Evolutionary conservation across 2,113 vertebrate species (phyloP), one percentile per base, ranked within the genome.

Genomic region (Pampusana beccarii): DNA sequence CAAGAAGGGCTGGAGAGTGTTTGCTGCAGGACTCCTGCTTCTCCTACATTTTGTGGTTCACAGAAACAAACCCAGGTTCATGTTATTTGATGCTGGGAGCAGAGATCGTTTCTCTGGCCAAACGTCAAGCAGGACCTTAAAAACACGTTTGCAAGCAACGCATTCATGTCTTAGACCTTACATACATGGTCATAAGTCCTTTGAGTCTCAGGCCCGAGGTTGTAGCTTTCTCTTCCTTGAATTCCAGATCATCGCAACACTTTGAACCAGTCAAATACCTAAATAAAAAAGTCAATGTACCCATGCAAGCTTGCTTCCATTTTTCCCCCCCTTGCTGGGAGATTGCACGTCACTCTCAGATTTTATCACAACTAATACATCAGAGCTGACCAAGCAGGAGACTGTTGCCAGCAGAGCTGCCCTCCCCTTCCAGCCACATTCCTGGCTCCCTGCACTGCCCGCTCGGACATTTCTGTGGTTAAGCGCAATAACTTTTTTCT

Each of bases 121-220:
- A 31, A 36, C 9, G 15, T 16, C 70, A 85, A 46, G 60, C 38
- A 80, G 71, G 36, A 60, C 11, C 44, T 84, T 51, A 18, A 23
- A 80, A 46, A 8, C 46, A n/a, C 0, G 0, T 6, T 33, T 2
- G 0, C n/a, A 53, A 44, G 62, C 24, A 70, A 70, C 2, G n/a
- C n/a, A 6, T 12, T 60, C 7, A 26, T 1, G 1, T 4, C 54
- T 10, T 31, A 81, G 67, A 25, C 31, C 28, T 9, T 7, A 5
- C 12, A 26, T 8, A 38, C 13, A 23, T 1, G 5, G 26, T 23
- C 64, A 10, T 25, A 44, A 50, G 8, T 28, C n/a, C 29, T 10
- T 3, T 5, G 56, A 71, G 66, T 3, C 48, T 16, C 73, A 38
- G 34, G 38, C 66, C 85, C 34, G 48, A 90, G 50, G 44, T 12